Conservation (phyloP, 2,888 invertebrate species). For the Xestia rhomboidea region DNA sequence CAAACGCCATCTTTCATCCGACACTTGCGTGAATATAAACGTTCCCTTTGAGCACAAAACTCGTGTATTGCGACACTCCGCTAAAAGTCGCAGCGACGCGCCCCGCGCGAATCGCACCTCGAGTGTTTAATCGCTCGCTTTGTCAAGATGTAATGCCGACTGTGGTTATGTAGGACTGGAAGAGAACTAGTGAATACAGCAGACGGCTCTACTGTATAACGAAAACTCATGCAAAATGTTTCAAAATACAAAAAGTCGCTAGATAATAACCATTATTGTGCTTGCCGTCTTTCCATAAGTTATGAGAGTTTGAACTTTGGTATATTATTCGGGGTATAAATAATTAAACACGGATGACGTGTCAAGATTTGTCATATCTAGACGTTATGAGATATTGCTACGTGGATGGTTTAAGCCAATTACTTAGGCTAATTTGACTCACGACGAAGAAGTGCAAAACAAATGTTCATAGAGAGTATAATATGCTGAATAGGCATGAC, state of each 20-base stretch:
- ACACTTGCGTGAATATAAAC: constrained; percentile 69
- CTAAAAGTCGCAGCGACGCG: constrained; percentile 67
- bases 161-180: constrained; percentile 49
- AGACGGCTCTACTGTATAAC: not conserved
- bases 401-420: not conserved
- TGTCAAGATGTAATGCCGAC: constrained; percentile 76
- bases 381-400: not conserved
- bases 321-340: not conserved
- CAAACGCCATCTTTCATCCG: constrained; percentile 61
- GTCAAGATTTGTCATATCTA: not conserved
- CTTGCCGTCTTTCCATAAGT: not conserved
- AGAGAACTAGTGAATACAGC: constrained; percentile 13
- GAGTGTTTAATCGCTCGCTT: constrained; percentile 86
- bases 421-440: not conserved
- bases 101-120: constrained; percentile 64
- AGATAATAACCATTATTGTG: not conserved
- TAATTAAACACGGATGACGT: not conserved
- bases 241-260: not conserved
- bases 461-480: not conserved
- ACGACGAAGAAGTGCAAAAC: not conserved
- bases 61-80: constrained; percentile 77
- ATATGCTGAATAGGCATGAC: not conserved
- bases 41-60: constrained; percentile 63
- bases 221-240: not conserved
- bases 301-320: not conserved